These are phyloP conservation scores for Oscheius myriophilus DNA, from an alignment of 2,888 invertebrate genomes.

Conservation along the genomic window DNA sequence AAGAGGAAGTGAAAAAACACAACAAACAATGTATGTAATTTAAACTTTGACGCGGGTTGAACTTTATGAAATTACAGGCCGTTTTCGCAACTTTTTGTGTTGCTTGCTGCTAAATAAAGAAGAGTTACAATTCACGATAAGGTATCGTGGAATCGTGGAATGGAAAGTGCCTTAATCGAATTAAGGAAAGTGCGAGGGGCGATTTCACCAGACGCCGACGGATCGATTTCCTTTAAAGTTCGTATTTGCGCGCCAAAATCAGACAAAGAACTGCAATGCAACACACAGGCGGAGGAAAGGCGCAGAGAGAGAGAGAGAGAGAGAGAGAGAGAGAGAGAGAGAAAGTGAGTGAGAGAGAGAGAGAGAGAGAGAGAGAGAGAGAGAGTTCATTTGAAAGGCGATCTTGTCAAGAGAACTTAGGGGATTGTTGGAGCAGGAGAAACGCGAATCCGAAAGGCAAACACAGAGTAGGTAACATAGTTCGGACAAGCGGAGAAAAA, in stretches of 20 bases:
- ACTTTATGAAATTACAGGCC: too few species aligned
- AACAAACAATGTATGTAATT: too few species aligned
- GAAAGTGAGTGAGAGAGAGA: slow-evolving; percentile 29
- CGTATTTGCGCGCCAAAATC: slow-evolving; percentile 24
- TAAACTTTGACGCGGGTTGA: too few species aligned
- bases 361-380: slow-evolving; percentile 32
- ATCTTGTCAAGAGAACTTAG: slow-evolving; percentile 2
- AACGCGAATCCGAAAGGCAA: slow-evolving; percentile 17
- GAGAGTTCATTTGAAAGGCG: slow-evolving; percentile 6
- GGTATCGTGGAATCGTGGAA: too few species aligned
- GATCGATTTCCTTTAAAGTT: slow-evolving; percentile 27
- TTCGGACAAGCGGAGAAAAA: slow-evolving; percentile 2
- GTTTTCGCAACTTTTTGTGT: too few species aligned
- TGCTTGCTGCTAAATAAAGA: too few species aligned
- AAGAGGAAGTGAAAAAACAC: too few species aligned
- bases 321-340: slow-evolving; percentile 33
- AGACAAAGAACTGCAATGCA: slow-evolving; percentile 10
- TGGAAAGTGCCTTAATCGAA: too few species aligned
- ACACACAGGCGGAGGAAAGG: background rate
- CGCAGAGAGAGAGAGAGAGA: slow-evolving; percentile 24
- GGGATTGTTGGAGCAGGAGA: slow-evolving; percentile 23
- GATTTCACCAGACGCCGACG: slow-evolving; percentile 1
- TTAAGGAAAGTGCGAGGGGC: too few species aligned
- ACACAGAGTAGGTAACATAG: slow-evolving; percentile 10
- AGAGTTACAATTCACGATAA: too few species aligned